Evolutionary conservation across 2,113 vertebrate genomes (phyloP).

Genomic region (Gadus chalcogrammus): DNA sequence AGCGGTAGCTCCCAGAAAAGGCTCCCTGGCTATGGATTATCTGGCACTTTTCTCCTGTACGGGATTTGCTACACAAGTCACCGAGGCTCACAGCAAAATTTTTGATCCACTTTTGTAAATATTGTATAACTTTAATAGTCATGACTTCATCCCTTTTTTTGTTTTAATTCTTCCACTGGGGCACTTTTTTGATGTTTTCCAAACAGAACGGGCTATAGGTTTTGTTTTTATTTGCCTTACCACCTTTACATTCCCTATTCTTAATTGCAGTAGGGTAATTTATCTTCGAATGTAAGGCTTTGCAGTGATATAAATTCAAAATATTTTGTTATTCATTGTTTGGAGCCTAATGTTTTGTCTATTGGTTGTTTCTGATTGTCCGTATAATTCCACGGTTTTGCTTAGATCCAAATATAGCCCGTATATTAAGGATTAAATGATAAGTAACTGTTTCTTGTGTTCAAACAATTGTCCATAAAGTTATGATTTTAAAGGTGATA

Average conservation of each 20-base stretch:
- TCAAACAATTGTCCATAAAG: too few species aligned
- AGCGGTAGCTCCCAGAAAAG: conserved; percentile 48
- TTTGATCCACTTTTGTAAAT: conserved; percentile 72
- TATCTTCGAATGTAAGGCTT: conserved; percentile 12
- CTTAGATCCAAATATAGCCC: conserved; percentile 25
- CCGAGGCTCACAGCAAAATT: conserved; percentile 51
- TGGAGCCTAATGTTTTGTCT: conserved; percentile 13
- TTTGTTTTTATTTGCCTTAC: conserved; percentile 50
- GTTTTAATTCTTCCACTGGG: conserved; percentile 54
- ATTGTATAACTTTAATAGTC: conserved; percentile 73
- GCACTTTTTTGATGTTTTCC: conserved; percentile 68
- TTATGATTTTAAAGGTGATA: too few species aligned
- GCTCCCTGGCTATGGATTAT: conserved; percentile 54
- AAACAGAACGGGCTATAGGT: conserved; percentile 52
- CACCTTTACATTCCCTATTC: conserved; percentile 56
- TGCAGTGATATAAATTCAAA: conserved; percentile 25
- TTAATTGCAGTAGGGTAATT: conserved; percentile 17
- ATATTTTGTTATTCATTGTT: conserved; percentile 20
- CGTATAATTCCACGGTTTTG: conserved; percentile 26
- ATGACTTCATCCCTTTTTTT: conserved; percentile 54
- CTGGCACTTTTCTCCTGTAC: conserved; percentile 62
- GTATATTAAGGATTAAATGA: conserved; percentile 36
- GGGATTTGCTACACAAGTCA: conserved; percentile 47
- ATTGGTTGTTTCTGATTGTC: conserved; percentile 9
- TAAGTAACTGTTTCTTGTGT: conserved; percentile 34